Evolutionary conservation across 1,140 invertebrate genomes (phyloP), one percentile per base, ranked within the genome.

Genomic region (Trissolcus basalis): DNA sequence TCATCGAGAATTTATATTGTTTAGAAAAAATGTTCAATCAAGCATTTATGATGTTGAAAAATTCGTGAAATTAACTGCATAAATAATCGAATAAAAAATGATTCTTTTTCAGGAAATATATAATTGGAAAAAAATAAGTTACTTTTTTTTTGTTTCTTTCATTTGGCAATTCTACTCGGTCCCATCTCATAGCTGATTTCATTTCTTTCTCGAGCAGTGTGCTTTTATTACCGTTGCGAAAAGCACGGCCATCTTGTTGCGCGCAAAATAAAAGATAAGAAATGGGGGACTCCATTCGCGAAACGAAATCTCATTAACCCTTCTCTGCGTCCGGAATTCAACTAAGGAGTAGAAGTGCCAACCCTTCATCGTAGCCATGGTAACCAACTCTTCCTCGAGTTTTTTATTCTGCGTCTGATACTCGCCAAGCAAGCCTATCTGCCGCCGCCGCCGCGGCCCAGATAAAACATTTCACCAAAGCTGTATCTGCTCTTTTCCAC

Each of bases 261-360:
- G 61, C 65, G 55, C 53, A 79, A 73, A 68, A 77, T 65, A 76
- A 74, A 79, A 72, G 72, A 77, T 59, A 68, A 77, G 49, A 71
- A 78, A 68, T 63, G 49, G 60, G 55, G 56, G 61, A 79, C 67
- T 77, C 77, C 80, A 78, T 80, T 80, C 61, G 65, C 61, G 71
- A 80, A 72, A 69, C 77, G 83, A 85, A 86, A 87, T 86, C 83
- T 87, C 83, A 86, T 87, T 87, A 87, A 87, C 85, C 85, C 85
- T 86, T 87, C 82, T 78, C 80, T 68, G 56, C 56, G 59, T 19
- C 64, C 70, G 67, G 61, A 78, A 81, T 80, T 78, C 72, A 71
- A 72, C 50, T 65, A 47, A 64, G 67, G 67, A 70, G 75, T 72
- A 68, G 74, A 80, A 75, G 63, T 56, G 35, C 81, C 83, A 86